A percentile compares a stretch with the other conserved stretches of the same genome.
These are phyloP conservation scores for Lophius americanus DNA, from an alignment of 2,797 vertebrate species.

Conservation along the genomic window DNA sequence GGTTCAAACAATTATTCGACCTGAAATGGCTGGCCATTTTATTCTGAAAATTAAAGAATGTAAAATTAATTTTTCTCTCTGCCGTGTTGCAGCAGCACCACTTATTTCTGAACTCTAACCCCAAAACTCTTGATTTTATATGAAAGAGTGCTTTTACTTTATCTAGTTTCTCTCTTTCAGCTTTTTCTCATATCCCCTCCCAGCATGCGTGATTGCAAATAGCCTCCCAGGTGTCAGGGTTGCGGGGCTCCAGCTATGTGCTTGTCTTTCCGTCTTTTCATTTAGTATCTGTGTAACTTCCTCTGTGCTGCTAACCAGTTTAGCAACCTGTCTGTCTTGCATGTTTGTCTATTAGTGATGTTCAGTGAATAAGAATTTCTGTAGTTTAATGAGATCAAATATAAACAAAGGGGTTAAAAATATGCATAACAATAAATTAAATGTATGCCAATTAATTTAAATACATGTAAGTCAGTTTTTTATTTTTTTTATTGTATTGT, in stretches of 20 bases:
- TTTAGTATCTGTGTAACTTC: conserved; percentile 29
- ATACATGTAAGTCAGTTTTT: background rate
- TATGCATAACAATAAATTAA: background rate
- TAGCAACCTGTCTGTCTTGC: conserved; percentile 8
- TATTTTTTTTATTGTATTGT: background rate
- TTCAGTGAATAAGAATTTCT: conserved; percentile 3
- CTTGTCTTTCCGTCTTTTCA: conserved; percentile 50
- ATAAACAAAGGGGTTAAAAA: background rate
- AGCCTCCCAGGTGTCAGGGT: conserved; percentile 66
- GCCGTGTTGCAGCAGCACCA: conserved; percentile 87
- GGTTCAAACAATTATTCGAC: conserved; percentile 99
- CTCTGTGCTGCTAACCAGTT: conserved; percentile 30
- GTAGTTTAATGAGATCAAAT: background rate
- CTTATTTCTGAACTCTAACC: conserved; percentile 96
- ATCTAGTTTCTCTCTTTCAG: conserved; percentile 68
- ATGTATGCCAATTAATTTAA: background rate
- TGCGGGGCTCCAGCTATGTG: conserved; percentile 63
- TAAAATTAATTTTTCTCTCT: conserved; percentile 87
- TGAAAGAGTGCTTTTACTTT: conserved; percentile 80
- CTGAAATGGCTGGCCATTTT: conserved; percentile 98
- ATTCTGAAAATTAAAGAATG: conserved; percentile 98
- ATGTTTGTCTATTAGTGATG: conserved; percentile 5
- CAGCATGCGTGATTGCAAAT: conserved; percentile 60
- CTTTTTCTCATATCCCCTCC: conserved; percentile 38
- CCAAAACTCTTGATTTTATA: conserved; percentile 83